Evolutionary conservation across 2,113 vertebrate genomes (phyloP).

Genomic region (Oryctolagus cuniculus): DNA sequence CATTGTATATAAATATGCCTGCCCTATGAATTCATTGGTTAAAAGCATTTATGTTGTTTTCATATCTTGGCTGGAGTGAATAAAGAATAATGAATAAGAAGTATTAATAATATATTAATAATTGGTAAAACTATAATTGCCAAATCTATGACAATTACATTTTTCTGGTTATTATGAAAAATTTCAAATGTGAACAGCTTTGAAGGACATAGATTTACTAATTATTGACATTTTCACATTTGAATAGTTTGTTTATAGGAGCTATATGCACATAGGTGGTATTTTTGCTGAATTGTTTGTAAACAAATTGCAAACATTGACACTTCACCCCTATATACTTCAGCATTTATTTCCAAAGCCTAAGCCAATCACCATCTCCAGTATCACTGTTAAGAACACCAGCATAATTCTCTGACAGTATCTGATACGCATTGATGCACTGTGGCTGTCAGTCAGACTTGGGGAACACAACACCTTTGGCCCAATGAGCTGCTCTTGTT

Average conservation of each 20-base stretch:
- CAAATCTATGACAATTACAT: neutral
- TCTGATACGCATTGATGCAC: neutral
- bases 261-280: neutral
- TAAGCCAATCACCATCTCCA: neutral
- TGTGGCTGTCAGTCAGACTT: neutral
- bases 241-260: neutral
- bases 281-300: constrained; percentile 37
- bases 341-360: neutral
- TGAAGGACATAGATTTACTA: neutral
- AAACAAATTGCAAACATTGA: constrained; percentile 19
- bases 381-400: neutral
- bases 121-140: neutral
- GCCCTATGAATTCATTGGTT: no score
- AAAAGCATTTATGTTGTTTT: no score
- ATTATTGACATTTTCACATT: neutral
- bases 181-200: neutral
- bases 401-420: neutral
- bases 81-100: no score
- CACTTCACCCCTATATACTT: neutral
- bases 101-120: neutral
- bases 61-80: no score
- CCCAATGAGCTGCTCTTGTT: constrained; percentile 9
- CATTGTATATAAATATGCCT: no score
- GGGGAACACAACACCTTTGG: neutral
- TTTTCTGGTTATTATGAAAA: neutral